Percentiles rank a stretch among this genome's conserved stretches.
These are phyloP conservation scores for Enhydra lutris DNA, from an alignment of 2,113 vertebrate genomes.

Conservation along the genomic window DNA sequence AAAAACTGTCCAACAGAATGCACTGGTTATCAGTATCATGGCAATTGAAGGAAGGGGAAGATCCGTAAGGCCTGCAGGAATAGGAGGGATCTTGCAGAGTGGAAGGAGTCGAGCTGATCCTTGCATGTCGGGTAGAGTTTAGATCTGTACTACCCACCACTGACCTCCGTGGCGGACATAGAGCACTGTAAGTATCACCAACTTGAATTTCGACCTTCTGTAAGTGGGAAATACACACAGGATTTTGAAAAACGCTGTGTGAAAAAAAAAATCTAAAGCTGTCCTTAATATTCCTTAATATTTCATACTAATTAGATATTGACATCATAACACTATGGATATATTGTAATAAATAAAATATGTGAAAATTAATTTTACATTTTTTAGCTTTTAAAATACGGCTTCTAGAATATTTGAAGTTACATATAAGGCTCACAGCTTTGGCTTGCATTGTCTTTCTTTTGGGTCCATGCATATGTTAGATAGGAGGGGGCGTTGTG, in stretches of 20 bases:
- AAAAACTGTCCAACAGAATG: background rate
- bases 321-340: background rate
- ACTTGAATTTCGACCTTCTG: background rate
- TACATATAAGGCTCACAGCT: background rate
- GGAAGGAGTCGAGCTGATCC: background rate
- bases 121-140: background rate
- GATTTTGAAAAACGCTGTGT: background rate
- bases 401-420: background rate
- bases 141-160: accelerated
- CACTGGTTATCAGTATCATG: background rate
- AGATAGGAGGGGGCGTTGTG: background rate
- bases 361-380: background rate
- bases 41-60: background rate
- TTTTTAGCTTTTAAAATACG: background rate
- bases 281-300: background rate
- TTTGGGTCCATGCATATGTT: background rate
- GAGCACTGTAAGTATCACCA: background rate
- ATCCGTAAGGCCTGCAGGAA: background rate
- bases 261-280: background rate
- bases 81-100: background rate
- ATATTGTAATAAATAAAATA: background rate
- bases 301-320: background rate
- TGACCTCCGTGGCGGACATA: background rate
- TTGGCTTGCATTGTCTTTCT: background rate
- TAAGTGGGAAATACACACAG: background rate